A percentile compares a stretch with the other conserved stretches of the same genome.
phyloP scores from a whole-genome alignment of 2,797 vertebrate species.

The Acrocephalus scirpaceus region DNA sequence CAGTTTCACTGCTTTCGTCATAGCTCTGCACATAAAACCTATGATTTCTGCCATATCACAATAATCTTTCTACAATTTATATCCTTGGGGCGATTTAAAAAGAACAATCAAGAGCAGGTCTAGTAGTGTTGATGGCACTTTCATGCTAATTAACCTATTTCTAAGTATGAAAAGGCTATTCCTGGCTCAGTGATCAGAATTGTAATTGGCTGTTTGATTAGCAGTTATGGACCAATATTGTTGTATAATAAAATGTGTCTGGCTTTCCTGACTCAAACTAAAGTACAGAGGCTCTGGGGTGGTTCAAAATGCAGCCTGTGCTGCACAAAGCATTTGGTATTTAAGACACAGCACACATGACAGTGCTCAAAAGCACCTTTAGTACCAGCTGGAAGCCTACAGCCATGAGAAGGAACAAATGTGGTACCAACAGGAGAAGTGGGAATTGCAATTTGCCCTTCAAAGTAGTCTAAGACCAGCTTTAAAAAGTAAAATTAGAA shows the following conservation, averaged over 20 bases:
- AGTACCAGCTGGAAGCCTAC: neutral
- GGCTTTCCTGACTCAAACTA: neutral
- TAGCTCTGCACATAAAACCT: neutral
- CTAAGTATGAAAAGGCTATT: neutral
- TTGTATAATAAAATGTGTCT: neutral
- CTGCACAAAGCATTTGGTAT: neutral
- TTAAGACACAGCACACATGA: neutral
- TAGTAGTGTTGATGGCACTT: slow-evolving; percentile 24
- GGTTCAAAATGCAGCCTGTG: slow-evolving; percentile 17
- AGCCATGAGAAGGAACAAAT: neutral
- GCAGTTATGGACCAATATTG: neutral
- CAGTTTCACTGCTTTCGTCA: neutral
- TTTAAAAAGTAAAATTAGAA: neutral
- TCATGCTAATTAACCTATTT: slow-evolving; percentile 55
- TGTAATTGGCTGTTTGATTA: neutral
- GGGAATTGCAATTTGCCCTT: neutral
- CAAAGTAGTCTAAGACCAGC: neutral
- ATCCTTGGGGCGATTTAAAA: slow-evolving; percentile 35
- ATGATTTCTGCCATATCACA: neutral
- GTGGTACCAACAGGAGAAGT: neutral
- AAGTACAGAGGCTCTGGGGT: slow-evolving; percentile 3
- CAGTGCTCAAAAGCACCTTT: neutral
- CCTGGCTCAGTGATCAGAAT: neutral
- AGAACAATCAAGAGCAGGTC: slow-evolving; percentile 52
- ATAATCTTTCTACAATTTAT: neutral